Evolutionary conservation across 2,113 vertebrate species (phyloP).

Genomic region (Trinectes maculatus): DNA sequence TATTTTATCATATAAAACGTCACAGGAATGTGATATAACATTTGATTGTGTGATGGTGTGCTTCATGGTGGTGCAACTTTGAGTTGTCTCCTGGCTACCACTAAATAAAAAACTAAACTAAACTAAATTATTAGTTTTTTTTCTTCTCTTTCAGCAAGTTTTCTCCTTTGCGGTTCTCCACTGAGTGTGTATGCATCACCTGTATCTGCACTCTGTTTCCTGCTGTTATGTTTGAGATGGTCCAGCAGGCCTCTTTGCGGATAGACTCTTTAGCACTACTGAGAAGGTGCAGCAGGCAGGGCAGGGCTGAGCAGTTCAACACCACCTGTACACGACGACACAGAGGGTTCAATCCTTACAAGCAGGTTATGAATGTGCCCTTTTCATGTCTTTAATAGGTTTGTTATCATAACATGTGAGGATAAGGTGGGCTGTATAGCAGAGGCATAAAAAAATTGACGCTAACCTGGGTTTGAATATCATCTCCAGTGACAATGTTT

Average conservation of each 20-base stretch:
- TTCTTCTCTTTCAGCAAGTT: too few species aligned
- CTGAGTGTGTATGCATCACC: constrained; percentile 70
- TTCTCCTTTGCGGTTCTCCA: neutral
- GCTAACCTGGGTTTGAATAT: constrained; percentile 97
- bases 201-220: constrained; percentile 98
- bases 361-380: neutral
- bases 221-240: constrained; percentile 98
- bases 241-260: constrained; percentile 98
- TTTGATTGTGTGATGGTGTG: too few species aligned
- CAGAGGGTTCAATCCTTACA: neutral
- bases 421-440: too few species aligned
- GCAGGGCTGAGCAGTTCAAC: constrained; percentile 96
- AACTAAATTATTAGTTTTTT: too few species aligned
- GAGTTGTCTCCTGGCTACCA: too few species aligned
- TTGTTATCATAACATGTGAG: neutral
- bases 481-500: constrained; percentile 97
- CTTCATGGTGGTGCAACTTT: too few species aligned
- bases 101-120: too few species aligned
- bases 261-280: constrained; percentile 98
- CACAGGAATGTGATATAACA: too few species aligned
- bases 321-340: constrained; percentile 85
- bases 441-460: too few species aligned
- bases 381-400: neutral
- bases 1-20: too few species aligned
- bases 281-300: constrained; percentile 95